Conservation (phyloP, 1,140 invertebrate genomes). For the Linepithema humile region DNA sequence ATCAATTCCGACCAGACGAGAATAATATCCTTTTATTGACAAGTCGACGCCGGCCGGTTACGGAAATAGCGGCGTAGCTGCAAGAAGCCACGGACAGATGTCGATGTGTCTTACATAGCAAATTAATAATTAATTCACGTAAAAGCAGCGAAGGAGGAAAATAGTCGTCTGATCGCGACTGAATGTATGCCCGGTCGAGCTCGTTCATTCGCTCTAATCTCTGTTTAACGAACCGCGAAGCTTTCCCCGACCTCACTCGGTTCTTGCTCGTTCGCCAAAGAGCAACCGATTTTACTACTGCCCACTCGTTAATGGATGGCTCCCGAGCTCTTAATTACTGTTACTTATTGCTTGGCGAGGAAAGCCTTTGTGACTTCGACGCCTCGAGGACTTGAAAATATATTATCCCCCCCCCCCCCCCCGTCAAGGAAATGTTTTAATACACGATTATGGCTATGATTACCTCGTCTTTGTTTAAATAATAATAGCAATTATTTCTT, state of each 20-base stretch:
- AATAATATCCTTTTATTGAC: constrained; percentile 36
- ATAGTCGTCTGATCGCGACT: not conserved
- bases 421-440: not conserved
- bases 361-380: not conserved
- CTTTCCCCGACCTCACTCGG: not conserved
- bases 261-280: not conserved
- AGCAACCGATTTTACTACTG: constrained; percentile 1
- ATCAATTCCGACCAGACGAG: constrained; percentile 22
- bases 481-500: not conserved
- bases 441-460: not conserved
- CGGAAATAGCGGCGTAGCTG: not conserved
- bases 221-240: not conserved
- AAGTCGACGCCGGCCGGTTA: constrained; percentile 6
- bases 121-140: constrained; percentile 39
- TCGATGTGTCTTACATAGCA: not conserved
- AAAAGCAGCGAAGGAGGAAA: constrained; percentile 1
- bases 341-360: not conserved
- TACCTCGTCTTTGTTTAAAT: not conserved
- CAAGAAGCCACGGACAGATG: not conserved
- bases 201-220: constrained; percentile 2
- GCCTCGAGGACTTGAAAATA: not conserved
- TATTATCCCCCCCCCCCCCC: not conserved
- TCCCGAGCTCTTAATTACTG: constrained; percentile 18
- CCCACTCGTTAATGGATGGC: not conserved
- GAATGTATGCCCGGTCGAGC: not conserved